Conservation (phyloP, 2,888 invertebrate species). For the Pterostichus madidus region DNA sequence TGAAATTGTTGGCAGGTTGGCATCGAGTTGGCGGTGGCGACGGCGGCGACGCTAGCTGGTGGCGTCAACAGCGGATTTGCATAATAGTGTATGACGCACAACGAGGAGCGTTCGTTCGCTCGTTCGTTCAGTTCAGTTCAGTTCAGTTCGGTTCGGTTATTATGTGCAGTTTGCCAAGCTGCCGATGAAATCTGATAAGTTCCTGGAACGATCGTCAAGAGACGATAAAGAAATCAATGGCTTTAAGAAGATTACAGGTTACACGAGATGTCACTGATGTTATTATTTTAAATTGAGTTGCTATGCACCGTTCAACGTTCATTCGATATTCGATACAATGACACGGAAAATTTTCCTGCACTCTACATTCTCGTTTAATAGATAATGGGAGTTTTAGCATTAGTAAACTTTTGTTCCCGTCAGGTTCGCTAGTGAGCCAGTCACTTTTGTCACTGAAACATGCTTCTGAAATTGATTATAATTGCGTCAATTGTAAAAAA, state of each 20-base stretch:
- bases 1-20: slow-evolving; percentile 47
- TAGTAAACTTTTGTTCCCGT: too few relatives aligned
- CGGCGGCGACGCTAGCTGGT: not conserved
- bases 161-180: slow-evolving; percentile 44
- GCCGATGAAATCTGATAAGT: slow-evolving; percentile 46
- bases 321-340: too few relatives aligned
- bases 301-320: not conserved
- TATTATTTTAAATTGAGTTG: slow-evolving; percentile 18
- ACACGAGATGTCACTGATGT: slow-evolving; percentile 1
- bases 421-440: too few relatives aligned
- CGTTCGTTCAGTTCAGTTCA: not conserved
- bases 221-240: slow-evolving; percentile 34
- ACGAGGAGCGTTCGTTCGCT: slow-evolving; percentile 12
- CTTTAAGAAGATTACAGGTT: slow-evolving; percentile 8
- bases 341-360: too few relatives aligned
- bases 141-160: slow-evolving; percentile 13
- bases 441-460: too few relatives aligned
- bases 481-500: too few relatives aligned
- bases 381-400: too few relatives aligned
- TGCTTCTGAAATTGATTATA: too few relatives aligned
- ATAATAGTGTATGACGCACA: slow-evolving; percentile 58
- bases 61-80: slow-evolving; percentile 62
- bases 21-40: slow-evolving; percentile 33
- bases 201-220: not conserved
- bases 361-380: too few relatives aligned